Conservation (phyloP, 2,888 invertebrate species). For the Xestia sexstrigata region DNA sequence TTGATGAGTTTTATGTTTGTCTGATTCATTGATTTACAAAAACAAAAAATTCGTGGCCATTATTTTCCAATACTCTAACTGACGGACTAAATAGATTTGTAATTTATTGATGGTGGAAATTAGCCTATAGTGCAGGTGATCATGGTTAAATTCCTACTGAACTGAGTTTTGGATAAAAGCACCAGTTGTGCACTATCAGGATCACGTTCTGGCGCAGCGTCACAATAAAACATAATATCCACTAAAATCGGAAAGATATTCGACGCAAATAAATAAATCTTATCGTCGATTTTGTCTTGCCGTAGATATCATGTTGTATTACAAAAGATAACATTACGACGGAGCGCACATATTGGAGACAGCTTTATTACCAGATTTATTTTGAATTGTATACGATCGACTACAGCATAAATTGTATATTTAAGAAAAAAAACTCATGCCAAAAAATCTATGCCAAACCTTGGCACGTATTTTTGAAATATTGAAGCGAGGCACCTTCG, state of each 20-base stretch:
- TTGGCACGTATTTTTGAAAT: not conserved
- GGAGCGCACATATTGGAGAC: constrained; percentile 34
- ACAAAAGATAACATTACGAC: constrained; percentile 22
- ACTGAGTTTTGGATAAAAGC: not conserved
- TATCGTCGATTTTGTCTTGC: not conserved
- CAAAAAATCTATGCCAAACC: too few relatives aligned
- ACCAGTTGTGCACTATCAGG: not conserved
- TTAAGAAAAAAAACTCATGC: constrained; percentile 5
- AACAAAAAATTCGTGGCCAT: too few relatives aligned
- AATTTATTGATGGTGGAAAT: too few relatives aligned
- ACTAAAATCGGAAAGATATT: constrained; percentile 8
- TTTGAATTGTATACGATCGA: constrained; percentile 30
- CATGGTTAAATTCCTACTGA: too few relatives aligned
- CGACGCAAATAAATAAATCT: constrained; percentile 15
- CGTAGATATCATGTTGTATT: constrained; percentile 4
- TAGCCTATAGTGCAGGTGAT: too few relatives aligned
- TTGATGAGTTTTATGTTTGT: too few relatives aligned
- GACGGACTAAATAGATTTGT: too few relatives aligned
- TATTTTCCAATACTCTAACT: too few relatives aligned
- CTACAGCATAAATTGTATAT: constrained; percentile 9
- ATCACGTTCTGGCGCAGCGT: not conserved
- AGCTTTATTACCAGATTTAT: constrained; percentile 37
- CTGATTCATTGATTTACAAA: too few relatives aligned
- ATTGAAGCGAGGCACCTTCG: not conserved
- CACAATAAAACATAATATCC: constrained; percentile 4